A percentile compares a stretch with the other conserved stretches of the same genome.
Conservation (phyloP, 2,797 vertebrate species). For the Sebastes oblongus region DNA sequence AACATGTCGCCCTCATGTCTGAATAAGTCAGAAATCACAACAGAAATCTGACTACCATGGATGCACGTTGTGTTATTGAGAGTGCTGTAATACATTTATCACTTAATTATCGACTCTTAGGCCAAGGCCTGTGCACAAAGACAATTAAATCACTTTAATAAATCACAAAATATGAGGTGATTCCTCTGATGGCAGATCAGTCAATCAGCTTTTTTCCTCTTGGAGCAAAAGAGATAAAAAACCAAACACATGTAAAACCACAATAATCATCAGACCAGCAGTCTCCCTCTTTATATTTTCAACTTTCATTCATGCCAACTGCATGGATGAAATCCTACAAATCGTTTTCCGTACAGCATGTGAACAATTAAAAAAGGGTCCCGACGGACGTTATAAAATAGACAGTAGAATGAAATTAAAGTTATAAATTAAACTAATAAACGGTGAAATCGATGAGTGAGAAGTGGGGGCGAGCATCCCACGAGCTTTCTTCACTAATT, state of each 20-base stretch:
- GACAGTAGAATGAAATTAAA: not conserved
- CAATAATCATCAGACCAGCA: not conserved
- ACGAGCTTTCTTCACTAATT: not conserved
- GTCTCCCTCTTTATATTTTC: not conserved
- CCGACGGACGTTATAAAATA: not conserved
- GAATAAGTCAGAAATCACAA: not conserved
- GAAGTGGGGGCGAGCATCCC: not conserved
- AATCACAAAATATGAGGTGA: not conserved
- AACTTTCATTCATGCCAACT: not conserved
- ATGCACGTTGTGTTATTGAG: not conserved
- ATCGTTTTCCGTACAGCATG: not conserved
- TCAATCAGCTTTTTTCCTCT: not conserved
- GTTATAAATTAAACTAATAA: not conserved
- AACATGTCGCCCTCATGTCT: not conserved
- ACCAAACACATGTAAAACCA: not conserved
- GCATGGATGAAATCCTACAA: not conserved
- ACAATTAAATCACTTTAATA: not conserved
- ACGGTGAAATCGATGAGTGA: not conserved
- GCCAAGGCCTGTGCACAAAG: not conserved
- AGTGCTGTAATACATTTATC: not conserved
- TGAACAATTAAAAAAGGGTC: not conserved
- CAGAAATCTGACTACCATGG: not conserved
- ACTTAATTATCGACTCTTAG: not conserved
- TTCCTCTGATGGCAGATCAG: not conserved
- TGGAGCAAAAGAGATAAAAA: not conserved